Conservation (phyloP, 2,888 invertebrate species). For the Melanargia galathea region DNA sequence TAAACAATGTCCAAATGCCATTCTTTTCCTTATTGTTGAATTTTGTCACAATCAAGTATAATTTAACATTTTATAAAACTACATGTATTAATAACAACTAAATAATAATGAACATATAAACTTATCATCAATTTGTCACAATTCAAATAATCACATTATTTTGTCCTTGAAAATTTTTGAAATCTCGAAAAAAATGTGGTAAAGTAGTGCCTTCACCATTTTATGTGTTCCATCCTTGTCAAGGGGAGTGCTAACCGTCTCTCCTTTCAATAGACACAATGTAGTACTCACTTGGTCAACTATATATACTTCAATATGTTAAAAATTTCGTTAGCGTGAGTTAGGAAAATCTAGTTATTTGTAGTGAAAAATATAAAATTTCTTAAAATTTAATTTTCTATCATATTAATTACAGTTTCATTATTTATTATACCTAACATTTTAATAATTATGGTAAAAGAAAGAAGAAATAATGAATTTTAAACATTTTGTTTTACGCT, state of each 20-base stretch:
- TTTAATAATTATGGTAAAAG: neutral
- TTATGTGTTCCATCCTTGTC: slow-evolving; percentile 47
- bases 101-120: too few relatives aligned
- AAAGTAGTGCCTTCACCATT: slow-evolving; percentile 48
- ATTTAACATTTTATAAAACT: too few relatives aligned
- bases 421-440: neutral
- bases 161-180: neutral
- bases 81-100: too few relatives aligned
- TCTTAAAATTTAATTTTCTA: neutral
- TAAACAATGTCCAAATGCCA: too few relatives aligned
- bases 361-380: neutral
- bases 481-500: neutral
- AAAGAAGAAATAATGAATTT: neutral
- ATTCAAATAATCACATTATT: too few relatives aligned
- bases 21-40: too few relatives aligned
- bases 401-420: neutral
- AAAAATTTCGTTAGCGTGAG: slow-evolving; percentile 39
- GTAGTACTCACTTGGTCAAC: accelerated
- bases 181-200: slow-evolving; percentile 43
- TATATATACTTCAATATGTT: slow-evolving; percentile 37
- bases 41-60: too few relatives aligned
- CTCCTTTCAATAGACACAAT: slow-evolving; percentile 48
- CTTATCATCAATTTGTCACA: too few relatives aligned
- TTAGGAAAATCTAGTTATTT: neutral
- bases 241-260: slow-evolving; percentile 50